phyloP scores from a whole-genome alignment of 2,888 invertebrate genomes.

The Pecten maximus region DNA sequence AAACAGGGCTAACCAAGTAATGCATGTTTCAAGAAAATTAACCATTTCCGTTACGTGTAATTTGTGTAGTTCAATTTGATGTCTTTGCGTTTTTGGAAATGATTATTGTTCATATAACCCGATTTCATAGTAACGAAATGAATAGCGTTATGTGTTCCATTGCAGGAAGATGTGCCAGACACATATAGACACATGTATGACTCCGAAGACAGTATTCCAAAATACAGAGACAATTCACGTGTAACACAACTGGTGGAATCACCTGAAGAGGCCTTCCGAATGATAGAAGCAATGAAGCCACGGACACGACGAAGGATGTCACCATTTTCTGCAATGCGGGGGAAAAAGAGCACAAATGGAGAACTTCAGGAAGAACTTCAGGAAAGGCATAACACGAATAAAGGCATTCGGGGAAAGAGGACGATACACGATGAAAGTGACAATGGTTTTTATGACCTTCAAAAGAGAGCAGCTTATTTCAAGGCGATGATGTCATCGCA shows the following conservation, averaged over 20 bases:
- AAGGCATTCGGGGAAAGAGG: not conserved
- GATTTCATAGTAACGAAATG: not conserved
- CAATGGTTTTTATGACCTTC: constrained; percentile 13
- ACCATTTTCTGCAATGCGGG: not conserved
- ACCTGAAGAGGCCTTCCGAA: constrained; percentile 26
- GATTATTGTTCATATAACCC: not conserved
- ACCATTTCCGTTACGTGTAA: too few species aligned
- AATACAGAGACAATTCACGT: constrained; percentile 13
- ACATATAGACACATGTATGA: not conserved
- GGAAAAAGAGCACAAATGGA: not conserved
- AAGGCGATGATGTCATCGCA: not conserved
- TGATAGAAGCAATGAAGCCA: constrained; percentile 28
- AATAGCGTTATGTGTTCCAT: not conserved
- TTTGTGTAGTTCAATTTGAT: too few species aligned
- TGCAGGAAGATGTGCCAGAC: not conserved
- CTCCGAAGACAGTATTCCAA: not conserved
- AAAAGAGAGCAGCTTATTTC: constrained; percentile 26
- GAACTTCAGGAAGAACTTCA: not conserved
- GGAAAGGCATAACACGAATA: not conserved
- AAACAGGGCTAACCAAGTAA: too few species aligned
- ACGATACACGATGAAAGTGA: constrained; percentile 4
- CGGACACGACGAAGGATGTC: not conserved
- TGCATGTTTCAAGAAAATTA: too few species aligned
- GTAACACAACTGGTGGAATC: constrained; percentile 26
- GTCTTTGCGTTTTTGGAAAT: too few species aligned